Evolutionary conservation across 2,113 vertebrate genomes (phyloP).

Genomic region (Ranitomeya variabilis): DNA sequence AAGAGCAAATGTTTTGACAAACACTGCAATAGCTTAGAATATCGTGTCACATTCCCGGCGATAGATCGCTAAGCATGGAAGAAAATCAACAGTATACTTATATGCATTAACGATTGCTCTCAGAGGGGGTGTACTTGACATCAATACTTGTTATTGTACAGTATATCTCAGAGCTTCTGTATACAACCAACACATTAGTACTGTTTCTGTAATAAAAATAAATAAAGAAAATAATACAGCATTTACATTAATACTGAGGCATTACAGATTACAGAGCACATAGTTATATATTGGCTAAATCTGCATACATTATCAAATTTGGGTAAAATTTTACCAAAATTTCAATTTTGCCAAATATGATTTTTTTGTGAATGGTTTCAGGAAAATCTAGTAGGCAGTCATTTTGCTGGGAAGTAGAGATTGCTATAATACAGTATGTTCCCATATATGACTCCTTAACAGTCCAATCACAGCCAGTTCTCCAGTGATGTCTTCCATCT

Average conservation of each 20-base stretch:
- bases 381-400: too few relatives aligned
- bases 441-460: too few relatives aligned
- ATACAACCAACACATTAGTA: not conserved
- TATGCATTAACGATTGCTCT: slow-evolving; percentile 10
- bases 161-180: not conserved
- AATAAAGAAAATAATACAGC: not conserved
- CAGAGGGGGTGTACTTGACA: not conserved
- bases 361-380: too few relatives aligned
- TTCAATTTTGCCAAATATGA: too few relatives aligned
- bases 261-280: too few relatives aligned
- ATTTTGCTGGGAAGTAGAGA: too few relatives aligned
- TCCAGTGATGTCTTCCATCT: too few relatives aligned
- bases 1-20: slow-evolving; percentile 42
- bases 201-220: not conserved
- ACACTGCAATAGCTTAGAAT: slow-evolving; percentile 14
- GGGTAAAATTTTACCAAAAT: too few relatives aligned
- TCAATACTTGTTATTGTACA: not conserved
- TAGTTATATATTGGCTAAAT: too few relatives aligned
- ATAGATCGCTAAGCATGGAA: not conserved
- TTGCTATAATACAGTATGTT: too few relatives aligned
- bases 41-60: not conserved
- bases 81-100: slow-evolving; percentile 22
- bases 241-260: not conserved
- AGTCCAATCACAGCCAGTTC: too few relatives aligned
- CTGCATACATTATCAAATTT: too few relatives aligned